These are phyloP conservation scores for Thaumetopoea pityocampa DNA, from an alignment of 1,140 invertebrate species.

Conservation along the genomic window DNA sequence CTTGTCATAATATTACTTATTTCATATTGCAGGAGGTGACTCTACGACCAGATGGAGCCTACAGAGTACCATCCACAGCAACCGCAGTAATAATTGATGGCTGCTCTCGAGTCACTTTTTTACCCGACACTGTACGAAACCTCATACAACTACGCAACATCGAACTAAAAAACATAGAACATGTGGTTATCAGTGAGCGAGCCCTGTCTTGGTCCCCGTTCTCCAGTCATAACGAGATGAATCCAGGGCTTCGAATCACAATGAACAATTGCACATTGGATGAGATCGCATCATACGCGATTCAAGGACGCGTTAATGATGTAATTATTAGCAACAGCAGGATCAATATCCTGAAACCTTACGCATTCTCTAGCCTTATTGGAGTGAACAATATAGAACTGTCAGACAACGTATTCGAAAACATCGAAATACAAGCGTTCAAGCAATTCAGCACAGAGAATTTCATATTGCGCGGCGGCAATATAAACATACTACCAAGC, in stretches of 20 bases:
- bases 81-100: slow-evolving; percentile 74
- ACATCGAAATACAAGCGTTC: slow-evolving; percentile 83
- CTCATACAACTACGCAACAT: slow-evolving; percentile 53
- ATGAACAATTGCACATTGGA: slow-evolving; percentile 72
- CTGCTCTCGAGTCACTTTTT: slow-evolving; percentile 72
- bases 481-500: slow-evolving; percentile 77
- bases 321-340: slow-evolving; percentile 79
- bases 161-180: slow-evolving; percentile 42
- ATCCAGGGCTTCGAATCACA: slow-evolving; percentile 54
- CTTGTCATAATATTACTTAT: not conserved
- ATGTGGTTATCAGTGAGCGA: slow-evolving; percentile 52
- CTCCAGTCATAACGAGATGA: slow-evolving; percentile 39
- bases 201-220: slow-evolving; percentile 57
- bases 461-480: slow-evolving; percentile 76
- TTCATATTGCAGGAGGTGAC: slow-evolving; percentile 75
- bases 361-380: slow-evolving; percentile 83
- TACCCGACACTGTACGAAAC: slow-evolving; percentile 65
- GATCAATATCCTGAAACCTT: slow-evolving; percentile 80
- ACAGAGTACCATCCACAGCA: slow-evolving; percentile 70
- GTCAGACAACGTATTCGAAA: slow-evolving; percentile 75
- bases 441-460: slow-evolving; percentile 85
- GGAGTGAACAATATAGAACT: slow-evolving; percentile 76
- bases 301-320: slow-evolving; percentile 82
- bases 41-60: slow-evolving; percentile 76
- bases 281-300: slow-evolving; percentile 80